Evolutionary conservation across 2,888 invertebrate species (phyloP).

Genomic region (Cephalotes varians): DNA sequence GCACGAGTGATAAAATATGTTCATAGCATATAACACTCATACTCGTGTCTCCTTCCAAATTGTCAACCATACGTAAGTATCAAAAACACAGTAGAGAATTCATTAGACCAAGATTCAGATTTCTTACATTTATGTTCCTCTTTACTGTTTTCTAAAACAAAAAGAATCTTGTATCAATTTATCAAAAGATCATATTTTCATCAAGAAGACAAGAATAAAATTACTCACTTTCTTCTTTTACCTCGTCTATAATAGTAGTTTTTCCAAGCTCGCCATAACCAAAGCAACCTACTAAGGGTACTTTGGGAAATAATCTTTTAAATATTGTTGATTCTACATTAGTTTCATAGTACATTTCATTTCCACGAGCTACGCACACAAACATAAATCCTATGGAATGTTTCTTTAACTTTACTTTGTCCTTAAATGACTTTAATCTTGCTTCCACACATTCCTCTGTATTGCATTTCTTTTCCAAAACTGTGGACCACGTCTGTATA

Average conservation of each 20-base stretch:
- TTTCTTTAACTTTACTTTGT: slow-evolving; percentile 76
- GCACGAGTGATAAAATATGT: not conserved
- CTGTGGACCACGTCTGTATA: slow-evolving; percentile 80
- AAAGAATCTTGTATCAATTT: not conserved
- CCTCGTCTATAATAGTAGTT: slow-evolving; percentile 58
- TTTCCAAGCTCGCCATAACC: slow-evolving; percentile 82
- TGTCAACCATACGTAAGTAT: slow-evolving; percentile 79
- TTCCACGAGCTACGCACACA: slow-evolving; percentile 79
- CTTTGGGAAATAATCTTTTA: slow-evolving; percentile 79
- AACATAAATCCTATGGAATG: slow-evolving; percentile 82
- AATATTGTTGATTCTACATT: slow-evolving; percentile 80
- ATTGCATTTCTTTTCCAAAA: slow-evolving; percentile 69
- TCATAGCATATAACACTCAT: not conserved
- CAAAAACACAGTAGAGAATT: slow-evolving; percentile 78
- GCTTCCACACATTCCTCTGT: slow-evolving; percentile 72
- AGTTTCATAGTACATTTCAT: slow-evolving; percentile 64
- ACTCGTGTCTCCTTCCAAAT: not conserved
- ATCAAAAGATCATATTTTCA: not conserved
- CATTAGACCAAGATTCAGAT: slow-evolving; percentile 29
- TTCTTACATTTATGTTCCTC: not conserved
- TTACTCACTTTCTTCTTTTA: slow-evolving; percentile 43
- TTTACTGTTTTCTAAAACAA: not conserved
- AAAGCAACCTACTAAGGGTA: slow-evolving; percentile 80
- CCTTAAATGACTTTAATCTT: slow-evolving; percentile 73
- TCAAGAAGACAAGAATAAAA: not conserved